Conservation (phyloP, 1,140 invertebrate species). For the Zaprionus gabonicus region DNA sequence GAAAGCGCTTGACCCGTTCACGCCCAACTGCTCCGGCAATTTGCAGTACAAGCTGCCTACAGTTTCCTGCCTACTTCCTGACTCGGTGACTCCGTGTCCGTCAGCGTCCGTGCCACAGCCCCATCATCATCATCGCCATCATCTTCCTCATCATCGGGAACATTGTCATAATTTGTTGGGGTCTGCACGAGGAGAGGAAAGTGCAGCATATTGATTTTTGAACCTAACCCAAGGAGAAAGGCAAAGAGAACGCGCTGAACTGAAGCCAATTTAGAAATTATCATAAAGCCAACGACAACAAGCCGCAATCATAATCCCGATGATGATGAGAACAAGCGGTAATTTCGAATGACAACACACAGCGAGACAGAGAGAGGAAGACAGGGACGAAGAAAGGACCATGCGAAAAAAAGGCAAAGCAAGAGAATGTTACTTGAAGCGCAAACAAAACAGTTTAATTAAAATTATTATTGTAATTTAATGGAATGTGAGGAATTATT, state of each 20-base stretch:
- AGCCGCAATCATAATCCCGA: slow-evolving; percentile 43
- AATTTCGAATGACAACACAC: slow-evolving; percentile 22
- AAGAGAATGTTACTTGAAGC: slow-evolving; percentile 61
- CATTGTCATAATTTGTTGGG: too few species aligned
- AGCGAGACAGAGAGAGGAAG: background rate
- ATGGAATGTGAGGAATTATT: slow-evolving; percentile 81
- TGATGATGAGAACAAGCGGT: slow-evolving; percentile 37
- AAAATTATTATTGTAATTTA: slow-evolving; percentile 83
- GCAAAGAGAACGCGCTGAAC: slow-evolving; percentile 5
- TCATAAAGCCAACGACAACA: slow-evolving; percentile 48
- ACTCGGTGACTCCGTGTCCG: background rate
- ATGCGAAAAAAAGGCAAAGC: slow-evolving; percentile 15
- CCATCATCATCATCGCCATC: slow-evolving; percentile 3
- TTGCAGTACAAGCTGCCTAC: slow-evolving; percentile 5
- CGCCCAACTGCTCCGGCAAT: slow-evolving; percentile 11
- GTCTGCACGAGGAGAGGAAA: background rate
- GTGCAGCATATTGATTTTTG: slow-evolving; percentile 51
- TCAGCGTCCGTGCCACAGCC: background rate
- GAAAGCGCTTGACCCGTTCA: slow-evolving; percentile 31
- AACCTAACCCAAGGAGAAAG: slow-evolving; percentile 35
- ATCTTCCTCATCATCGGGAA: too few species aligned
- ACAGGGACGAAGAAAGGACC: background rate
- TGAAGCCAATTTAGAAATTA: slow-evolving; percentile 49
- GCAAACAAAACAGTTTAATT: slow-evolving; percentile 81
- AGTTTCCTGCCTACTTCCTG: slow-evolving; percentile 31